phyloP scores from a whole-genome alignment of 1,140 invertebrate genomes.

The Galendromus occidentalis region DNA sequence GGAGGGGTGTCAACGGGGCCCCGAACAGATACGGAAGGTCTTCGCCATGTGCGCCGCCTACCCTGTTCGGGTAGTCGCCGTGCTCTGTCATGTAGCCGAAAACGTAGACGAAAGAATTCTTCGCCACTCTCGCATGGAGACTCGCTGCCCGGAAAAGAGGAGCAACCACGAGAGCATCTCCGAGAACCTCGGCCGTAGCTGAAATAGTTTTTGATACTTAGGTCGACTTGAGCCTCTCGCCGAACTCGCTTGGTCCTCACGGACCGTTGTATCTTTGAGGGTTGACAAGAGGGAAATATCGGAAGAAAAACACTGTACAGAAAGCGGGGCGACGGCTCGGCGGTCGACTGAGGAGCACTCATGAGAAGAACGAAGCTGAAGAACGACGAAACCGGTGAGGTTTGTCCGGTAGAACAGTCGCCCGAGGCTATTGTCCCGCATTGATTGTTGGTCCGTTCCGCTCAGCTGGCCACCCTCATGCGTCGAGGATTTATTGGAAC shows the following conservation, averaged over 20 bases:
- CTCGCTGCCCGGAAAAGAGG: constrained; percentile 75
- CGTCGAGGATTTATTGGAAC: no score
- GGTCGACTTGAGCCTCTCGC: no score
- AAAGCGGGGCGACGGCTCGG: no score
- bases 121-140: constrained; percentile 47
- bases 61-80: constrained; percentile 43
- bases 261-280: no score
- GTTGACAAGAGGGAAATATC: no score
- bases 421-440: constrained; percentile 18
- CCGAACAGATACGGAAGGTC: constrained; percentile 77
- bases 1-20: constrained; percentile 49
- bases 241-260: no score
- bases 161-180: constrained; percentile 44
- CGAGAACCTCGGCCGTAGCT: constrained; percentile 29
- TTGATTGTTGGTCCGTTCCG: no score
- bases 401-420: constrained; percentile 28
- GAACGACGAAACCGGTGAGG: constrained; percentile 26
- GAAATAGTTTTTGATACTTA: constrained; percentile 27
- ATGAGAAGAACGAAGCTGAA: no score
- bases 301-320: no score
- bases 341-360: no score
- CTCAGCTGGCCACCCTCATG: no score
- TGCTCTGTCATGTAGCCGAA: constrained; percentile 81
- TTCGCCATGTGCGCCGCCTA: constrained; percentile 64
- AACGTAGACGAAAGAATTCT: constrained; percentile 62